Evolutionary conservation across 2,113 vertebrate genomes (phyloP).

Genomic region (Asarcornis scutulata): DNA sequence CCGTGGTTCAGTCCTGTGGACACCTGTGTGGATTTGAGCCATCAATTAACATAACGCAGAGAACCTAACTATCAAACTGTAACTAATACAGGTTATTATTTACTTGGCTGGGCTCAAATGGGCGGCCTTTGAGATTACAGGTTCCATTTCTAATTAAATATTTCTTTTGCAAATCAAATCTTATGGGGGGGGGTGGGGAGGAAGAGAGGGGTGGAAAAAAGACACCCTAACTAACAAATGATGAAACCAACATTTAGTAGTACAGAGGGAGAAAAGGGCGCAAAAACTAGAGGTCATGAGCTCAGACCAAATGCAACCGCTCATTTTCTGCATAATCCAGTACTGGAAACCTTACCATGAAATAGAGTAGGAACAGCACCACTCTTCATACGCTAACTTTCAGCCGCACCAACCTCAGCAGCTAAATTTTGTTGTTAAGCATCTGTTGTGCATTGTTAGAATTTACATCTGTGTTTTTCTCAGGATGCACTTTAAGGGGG

Average conservation of each 20-base stretch:
- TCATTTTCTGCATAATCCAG: background rate
- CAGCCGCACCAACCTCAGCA: background rate
- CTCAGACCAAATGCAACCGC: background rate
- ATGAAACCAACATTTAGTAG: background rate
- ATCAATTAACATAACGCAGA: background rate
- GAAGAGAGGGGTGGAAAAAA: no score
- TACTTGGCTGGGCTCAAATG: background rate
- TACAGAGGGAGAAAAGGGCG: background rate
- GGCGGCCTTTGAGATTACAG: background rate
- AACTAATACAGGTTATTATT: background rate
- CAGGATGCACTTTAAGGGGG: background rate
- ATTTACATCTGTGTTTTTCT: background rate
- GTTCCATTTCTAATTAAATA: background rate
- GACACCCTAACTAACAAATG: background rate
- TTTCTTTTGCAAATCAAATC: background rate
- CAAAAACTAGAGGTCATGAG: background rate
- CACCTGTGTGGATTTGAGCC: background rate
- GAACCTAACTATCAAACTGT: background rate
- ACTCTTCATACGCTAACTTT: background rate
- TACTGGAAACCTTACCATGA: background rate
- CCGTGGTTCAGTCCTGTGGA: background rate
- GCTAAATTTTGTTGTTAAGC: background rate
- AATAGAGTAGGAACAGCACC: background rate
- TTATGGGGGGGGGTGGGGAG: rapidly evolving
- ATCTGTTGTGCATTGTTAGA: background rate